Conservation (phyloP, 2,888 invertebrate species). For the Lydus trimaculatus region DNA sequence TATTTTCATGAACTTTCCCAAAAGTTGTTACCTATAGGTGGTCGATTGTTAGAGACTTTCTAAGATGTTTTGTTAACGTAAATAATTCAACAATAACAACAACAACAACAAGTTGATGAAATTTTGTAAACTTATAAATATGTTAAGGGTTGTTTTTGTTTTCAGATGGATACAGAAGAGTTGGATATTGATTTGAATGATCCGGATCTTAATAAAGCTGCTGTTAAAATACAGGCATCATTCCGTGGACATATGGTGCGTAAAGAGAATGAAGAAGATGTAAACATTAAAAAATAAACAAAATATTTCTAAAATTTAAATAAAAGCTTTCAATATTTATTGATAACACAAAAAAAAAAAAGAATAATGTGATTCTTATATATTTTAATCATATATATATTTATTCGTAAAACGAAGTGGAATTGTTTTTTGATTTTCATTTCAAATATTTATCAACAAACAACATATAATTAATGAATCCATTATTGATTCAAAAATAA, state of each 20-base stretch:
- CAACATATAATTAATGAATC: not conserved
- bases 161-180: slow-evolving; percentile 65
- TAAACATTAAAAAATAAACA: slow-evolving; percentile 12
- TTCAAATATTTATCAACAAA: not conserved
- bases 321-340: not conserved
- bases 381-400: not conserved
- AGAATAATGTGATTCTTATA: slow-evolving; percentile 6
- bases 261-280: slow-evolving; percentile 67
- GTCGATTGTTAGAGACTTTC: no score
- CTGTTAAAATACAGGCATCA: slow-evolving; percentile 91
- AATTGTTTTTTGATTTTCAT: not conserved
- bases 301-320: not conserved
- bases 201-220: slow-evolving; percentile 87
- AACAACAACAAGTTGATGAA: no score
- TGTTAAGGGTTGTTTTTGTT: not conserved
- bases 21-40: no score
- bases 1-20: no score
- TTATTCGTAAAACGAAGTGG: not conserved
- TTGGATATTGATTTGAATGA: slow-evolving; percentile 86
- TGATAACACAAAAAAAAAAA: not conserved
- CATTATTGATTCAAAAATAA: not conserved
- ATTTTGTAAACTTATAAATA: not conserved
- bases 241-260: slow-evolving; percentile 91
- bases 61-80: no score
- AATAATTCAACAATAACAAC: no score